A percentile compares a stretch with the other conserved stretches of the same genome.
phyloP scores from a whole-genome alignment of 1,140 invertebrate genomes.

The Atta cephalotes region DNA sequence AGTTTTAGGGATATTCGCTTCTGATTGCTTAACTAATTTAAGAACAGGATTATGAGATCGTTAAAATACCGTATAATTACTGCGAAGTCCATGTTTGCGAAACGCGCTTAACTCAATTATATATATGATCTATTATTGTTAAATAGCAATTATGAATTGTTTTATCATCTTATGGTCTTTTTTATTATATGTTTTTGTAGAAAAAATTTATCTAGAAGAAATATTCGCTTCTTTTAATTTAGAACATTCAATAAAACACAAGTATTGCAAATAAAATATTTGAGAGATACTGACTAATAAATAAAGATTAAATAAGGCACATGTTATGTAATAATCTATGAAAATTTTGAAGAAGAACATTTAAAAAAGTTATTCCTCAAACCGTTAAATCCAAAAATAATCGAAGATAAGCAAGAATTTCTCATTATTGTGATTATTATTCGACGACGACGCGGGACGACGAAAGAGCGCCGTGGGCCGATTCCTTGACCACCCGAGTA shows the following conservation, averaged over 20 bases:
- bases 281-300: background rate
- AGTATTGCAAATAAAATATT: slow-evolving; percentile 1
- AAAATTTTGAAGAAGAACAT: background rate
- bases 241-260: background rate
- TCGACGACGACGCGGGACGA: slow-evolving; percentile 61
- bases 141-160: slow-evolving; percentile 7
- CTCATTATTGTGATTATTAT: slow-evolving; percentile 68
- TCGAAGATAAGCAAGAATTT: slow-evolving; percentile 39
- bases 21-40: slow-evolving; percentile 34
- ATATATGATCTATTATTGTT: background rate
- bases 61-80: background rate
- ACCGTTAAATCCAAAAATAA: slow-evolving; percentile 45
- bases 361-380: background rate
- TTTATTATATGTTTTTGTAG: background rate
- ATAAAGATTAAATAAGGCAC: background rate
- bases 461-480: slow-evolving; percentile 78
- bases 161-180: background rate
- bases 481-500: slow-evolving; percentile 81
- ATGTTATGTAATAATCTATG: background rate
- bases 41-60: background rate
- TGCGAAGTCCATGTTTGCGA: background rate
- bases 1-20: background rate
- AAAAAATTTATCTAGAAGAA: background rate
- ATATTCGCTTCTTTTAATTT: background rate
- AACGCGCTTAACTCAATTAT: background rate